Base-by-base conservation (phyloP, 2,888 invertebrate genomes). In the Xiphydria camelus region DNA sequence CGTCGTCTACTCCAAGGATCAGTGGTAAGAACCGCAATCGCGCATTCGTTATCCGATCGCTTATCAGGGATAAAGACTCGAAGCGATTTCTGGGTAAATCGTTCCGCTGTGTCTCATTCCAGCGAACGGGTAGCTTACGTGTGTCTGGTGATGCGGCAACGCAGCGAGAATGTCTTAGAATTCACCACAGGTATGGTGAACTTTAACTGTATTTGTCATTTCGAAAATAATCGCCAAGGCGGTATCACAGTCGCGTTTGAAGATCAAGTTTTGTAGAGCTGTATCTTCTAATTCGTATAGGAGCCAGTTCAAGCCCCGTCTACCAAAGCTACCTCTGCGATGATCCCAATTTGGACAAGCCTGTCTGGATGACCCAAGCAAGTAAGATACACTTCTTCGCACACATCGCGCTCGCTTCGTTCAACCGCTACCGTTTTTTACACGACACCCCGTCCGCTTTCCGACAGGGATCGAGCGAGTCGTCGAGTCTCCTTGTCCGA, bases 291-390 rank as follows among this genome's bases (percentile, higher is more conserved):
- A n/a, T n/a, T 47, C 40, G 42, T 49, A 18, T 53, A 76, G 78
- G 78, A 36, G 60, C 63, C 39, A 59, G 62, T 4, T 62, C 76
- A 23, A 76, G 66, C 47, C 66, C 69, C 10, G 61, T 68, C 23
- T 77, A 73, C 51, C 76, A 77, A 29, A 65, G 66, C 17, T 68
- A 68, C 41, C 62, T 80, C 20, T 82, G 82, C 58, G 70, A 76
- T 29, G 76, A 78, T 56, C 64, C 68, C 5, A 79, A 82, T 66
- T 80, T 83, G 56, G 73, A 78, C 37, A 75, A 78, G 34, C 77
- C 78, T 33, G 73, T 77, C 32, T 84, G 83, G 83, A 78, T 82
- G 59, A 84, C 84, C 2, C 83, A 84, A 80, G 82, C 82, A 53
- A 77, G 83, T 82, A 4, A 58, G 61, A 29, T 14, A 29, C 9